Base-by-base conservation (phyloP, 2,888 invertebrate species). In the Pristionchus fissidentatus region DNA sequence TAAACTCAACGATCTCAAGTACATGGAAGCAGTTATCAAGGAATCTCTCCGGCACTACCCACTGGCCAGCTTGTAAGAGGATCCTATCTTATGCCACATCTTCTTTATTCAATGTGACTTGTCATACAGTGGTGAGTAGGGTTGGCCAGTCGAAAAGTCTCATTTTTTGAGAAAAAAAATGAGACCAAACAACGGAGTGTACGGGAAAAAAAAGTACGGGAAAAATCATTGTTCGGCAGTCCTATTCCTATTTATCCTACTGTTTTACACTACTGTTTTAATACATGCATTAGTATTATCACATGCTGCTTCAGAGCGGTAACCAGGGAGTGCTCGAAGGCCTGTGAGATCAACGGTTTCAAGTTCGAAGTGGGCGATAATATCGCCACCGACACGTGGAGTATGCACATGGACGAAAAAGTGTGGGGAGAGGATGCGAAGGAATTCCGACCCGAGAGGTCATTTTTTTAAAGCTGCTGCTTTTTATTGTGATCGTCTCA, bases 1-100 rank as follows among this genome's bases (percentile, higher is more conserved):
- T 26, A 84, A 87, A 15, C 57, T 91, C 3, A 55, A 52, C 13
- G 84, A 89, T 46, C 46, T 91, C 46, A 87, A 84, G 35, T 91
- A 90, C 85, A 66, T 87, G 10, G 90, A 92, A 22, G 86, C 86
- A 15, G 87, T 88, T 15, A 85, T 91, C n/a, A 90, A 89, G 73
- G 92, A 92, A 70, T 83, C 88, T 0, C 83, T 92, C 13, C 70
- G 92, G 22, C 80, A 90, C 35, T 87, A 87, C 78, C 91, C 92
- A 0, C 85, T 92, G 8, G 92, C 87, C 3, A 80, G 86, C 29
- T 86, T 87, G 91, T 91, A 77, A 85, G 80, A n/a, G n/a, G n/a
- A n/a, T n/a, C n/a, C n/a, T n/a, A n/a, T n/a, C n/a, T n/a, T n/a
- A n/a, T n/a, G n/a, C n/a, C n/a, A n/a, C n/a, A n/a, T n/a, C n/a